Conservation (phyloP, 1,140 invertebrate species). For the Achroia grisella region DNA sequence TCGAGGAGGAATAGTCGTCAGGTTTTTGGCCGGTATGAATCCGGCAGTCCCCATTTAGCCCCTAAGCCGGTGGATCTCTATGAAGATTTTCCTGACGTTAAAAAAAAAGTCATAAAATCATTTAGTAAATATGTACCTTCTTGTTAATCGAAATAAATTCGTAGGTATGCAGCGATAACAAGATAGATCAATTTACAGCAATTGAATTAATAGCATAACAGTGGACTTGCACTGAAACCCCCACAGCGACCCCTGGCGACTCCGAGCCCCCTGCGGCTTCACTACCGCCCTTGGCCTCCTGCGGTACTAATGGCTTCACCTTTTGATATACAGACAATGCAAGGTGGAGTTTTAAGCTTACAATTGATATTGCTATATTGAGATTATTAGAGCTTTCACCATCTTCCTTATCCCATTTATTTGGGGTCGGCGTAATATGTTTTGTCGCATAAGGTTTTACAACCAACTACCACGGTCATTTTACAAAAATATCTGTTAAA, state of each 20-base stretch:
- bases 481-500: too few relatives aligned
- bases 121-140: neutral
- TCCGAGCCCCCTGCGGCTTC: neutral
- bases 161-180: neutral
- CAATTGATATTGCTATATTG: too few relatives aligned
- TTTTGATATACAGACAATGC: neutral
- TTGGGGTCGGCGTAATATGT: too few relatives aligned
- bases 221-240: neutral
- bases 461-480: too few relatives aligned
- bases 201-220: neutral
- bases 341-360: too few relatives aligned
- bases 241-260: neutral
- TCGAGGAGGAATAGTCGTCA: too few relatives aligned
- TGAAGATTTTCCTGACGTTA: too few relatives aligned
- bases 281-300: constrained; percentile 1
- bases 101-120: neutral
- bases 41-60: neutral
- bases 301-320: constrained; percentile 2
- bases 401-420: too few relatives aligned
- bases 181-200: neutral
- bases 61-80: neutral
- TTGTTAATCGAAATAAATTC: neutral
- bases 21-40: too few relatives aligned
- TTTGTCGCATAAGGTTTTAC: too few relatives aligned
- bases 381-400: too few relatives aligned